Evolutionary conservation across 2,113 vertebrate genomes (phyloP).

Genomic region (Silurus glanis): DNA sequence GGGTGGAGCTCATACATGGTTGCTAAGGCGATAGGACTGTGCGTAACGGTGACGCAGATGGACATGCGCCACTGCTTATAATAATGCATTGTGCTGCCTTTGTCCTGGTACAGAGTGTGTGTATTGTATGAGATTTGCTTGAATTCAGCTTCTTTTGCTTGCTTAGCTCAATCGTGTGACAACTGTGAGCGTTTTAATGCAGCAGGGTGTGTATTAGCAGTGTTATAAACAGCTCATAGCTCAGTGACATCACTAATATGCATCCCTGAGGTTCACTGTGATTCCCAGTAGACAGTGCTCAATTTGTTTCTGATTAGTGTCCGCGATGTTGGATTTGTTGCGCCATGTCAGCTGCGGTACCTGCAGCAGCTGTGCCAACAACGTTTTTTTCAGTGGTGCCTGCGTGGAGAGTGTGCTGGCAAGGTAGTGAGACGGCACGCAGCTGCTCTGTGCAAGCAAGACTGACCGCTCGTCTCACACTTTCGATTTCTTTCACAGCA

Average conservation of each 20-base stretch:
- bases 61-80: conserved; percentile 34
- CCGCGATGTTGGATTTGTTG: not conserved
- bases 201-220: not conserved
- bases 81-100: conserved; percentile 31
- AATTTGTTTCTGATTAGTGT: conserved; percentile 1
- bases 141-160: conserved; percentile 1
- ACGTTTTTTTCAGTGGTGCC: not conserved
- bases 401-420: not conserved
- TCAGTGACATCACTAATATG: not conserved
- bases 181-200: not conserved
- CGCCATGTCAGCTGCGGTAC: not conserved
- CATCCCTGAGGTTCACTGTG: not conserved
- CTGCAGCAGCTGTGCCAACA: conserved; percentile 24
- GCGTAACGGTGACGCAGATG: conserved; percentile 44
- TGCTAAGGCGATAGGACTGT: conserved; percentile 41
- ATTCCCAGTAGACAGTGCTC: not conserved
- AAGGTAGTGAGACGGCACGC: not conserved
- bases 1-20: conserved; percentile 35
- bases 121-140: not conserved
- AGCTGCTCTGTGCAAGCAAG: conserved; percentile 25
- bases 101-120: conserved; percentile 20
- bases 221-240: not conserved
- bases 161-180: not conserved
- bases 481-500: conserved; percentile 9
- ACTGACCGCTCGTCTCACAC: not conserved